phyloP scores from a whole-genome alignment of 2,888 invertebrate genomes.

The Conus canariensis region DNA sequence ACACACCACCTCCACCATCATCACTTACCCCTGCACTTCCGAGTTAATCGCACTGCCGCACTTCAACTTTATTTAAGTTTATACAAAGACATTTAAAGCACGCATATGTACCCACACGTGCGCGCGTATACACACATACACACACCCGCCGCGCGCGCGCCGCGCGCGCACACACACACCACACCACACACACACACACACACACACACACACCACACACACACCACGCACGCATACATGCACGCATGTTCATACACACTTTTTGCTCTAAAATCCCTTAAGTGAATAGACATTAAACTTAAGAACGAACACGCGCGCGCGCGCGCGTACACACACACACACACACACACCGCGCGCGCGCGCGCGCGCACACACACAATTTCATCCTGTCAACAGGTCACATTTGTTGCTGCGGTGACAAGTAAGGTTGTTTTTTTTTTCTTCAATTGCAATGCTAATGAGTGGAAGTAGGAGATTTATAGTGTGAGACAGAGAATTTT shows the following conservation, averaged over 20 bases:
- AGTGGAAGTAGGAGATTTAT: neutral
- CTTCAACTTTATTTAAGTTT: too few species aligned
- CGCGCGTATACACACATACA: constrained; percentile 9
- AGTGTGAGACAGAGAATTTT: neutral
- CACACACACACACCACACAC: too few species aligned
- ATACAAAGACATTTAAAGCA: too few species aligned
- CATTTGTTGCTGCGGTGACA: neutral
- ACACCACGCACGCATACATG: neutral
- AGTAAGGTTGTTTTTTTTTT: too few species aligned
- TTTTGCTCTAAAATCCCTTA: neutral
- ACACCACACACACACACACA: too few species aligned
- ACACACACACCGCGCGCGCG: constrained; percentile 13
- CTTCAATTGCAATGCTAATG: neutral
- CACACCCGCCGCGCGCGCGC: too few species aligned
- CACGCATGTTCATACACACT: too few species aligned
- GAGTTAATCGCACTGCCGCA: neutral
- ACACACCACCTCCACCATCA: too few species aligned
- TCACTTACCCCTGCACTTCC: neutral
- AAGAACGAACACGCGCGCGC: neutral
- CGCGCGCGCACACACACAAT: constrained; percentile 1
- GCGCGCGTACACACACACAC: neutral
- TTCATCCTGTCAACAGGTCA: neutral
- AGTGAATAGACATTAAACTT: neutral
- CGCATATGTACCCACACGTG: neutral
- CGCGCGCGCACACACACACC: constrained; percentile 14